Conservation (phyloP, 2,113 vertebrate species). For the Calyptomena viridis region DNA sequence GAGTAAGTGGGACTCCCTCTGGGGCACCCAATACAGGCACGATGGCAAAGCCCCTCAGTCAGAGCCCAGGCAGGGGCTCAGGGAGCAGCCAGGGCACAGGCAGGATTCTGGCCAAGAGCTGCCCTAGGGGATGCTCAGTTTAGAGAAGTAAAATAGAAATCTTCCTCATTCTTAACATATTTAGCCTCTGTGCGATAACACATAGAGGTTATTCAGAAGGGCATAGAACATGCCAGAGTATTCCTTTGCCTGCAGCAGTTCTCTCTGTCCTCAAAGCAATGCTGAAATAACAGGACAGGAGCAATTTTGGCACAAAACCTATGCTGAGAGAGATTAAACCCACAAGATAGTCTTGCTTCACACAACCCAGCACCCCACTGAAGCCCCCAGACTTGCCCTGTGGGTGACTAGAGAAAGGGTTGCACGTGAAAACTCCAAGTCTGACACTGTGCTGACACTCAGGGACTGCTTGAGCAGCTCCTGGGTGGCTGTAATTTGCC, state of each 20-base stretch:
- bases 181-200: not conserved
- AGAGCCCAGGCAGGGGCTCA: not conserved
- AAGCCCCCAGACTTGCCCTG: not conserved
- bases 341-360: not conserved
- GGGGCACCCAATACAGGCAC: not conserved
- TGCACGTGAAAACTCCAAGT: accelerated
- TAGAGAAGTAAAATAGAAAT: not conserved
- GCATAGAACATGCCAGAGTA: not conserved
- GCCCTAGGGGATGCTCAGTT: not conserved
- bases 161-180: not conserved
- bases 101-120: not conserved
- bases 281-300: not conserved
- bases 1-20: not conserved
- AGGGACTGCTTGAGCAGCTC: not conserved
- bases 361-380: not conserved
- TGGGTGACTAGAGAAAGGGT: accelerated
- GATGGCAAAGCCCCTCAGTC: accelerated
- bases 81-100: not conserved
- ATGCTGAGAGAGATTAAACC: not conserved
- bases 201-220: not conserved
- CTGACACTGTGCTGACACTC: accelerated
- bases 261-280: not conserved
- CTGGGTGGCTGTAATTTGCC: not conserved
- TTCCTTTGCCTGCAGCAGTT: not conserved
- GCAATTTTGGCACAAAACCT: not conserved